Base-by-base conservation (phyloP, 1,140 invertebrate species). In the Campoletis sonorensis region DNA sequence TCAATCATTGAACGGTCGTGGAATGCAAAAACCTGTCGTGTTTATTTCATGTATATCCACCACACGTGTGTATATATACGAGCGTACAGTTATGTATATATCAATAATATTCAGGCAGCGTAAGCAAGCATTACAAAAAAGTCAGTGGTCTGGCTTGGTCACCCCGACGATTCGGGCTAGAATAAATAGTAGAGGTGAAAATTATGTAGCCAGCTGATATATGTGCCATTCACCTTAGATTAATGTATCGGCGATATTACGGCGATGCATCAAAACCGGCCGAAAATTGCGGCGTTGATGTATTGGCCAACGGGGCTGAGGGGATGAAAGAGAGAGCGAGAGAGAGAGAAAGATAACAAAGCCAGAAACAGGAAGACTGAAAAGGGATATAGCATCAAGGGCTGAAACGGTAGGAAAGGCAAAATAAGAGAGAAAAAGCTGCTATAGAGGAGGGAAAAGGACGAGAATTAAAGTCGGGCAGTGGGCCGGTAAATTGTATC, bases 181-280 rank as follows among this genome's bases (percentile, higher is more conserved):
- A 78, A 78, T 78, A 78, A 78, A 78, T 78, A 45, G 77, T 70
- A 73, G 71, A 72, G 79, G 82, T 73, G 82, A 87, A 86, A 87
- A 87, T 87, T 87, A 87, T 87, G 86, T 84, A 82, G 85, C 61
- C 40, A 76, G 73, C 79, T 87, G 87, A 87, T 88, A 87, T 88
- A 90, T 88, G 87, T 87, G 84, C 88, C 85, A 86, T 88, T 90
- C 87, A 84, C 85, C 81, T 87, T 87, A 87, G 89, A 90, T 90
- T 90, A 90, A 89, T 88, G 89, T 88, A 89, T 89, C 88, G 88
- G 83, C 87, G 86, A 89, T 89, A 90, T 88, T 88, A 87, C 87
- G 83, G 85, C 86, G 83, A 90, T 90, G 85, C 88, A 90, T 90
- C 89, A 90, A 90, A 90, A 87, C 82, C 81, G 76, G 85, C 87